Evolutionary conservation across 2,113 vertebrate species (phyloP).

Genomic region (Chionis minor): DNA sequence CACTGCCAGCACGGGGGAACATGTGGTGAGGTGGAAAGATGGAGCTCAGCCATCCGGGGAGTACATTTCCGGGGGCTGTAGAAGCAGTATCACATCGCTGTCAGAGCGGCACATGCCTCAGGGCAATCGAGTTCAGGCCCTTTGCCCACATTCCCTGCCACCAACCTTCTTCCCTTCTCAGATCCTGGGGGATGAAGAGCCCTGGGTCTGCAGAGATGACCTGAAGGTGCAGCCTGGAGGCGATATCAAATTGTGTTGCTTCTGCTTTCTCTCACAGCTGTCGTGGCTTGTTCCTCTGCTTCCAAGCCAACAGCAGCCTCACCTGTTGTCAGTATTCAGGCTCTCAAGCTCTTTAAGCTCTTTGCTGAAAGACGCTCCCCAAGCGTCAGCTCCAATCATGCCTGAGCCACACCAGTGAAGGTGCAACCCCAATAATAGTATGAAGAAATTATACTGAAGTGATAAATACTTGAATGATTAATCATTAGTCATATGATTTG

Average conservation of each 20-base stretch:
- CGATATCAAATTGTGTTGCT: neutral
- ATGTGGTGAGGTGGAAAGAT: neutral
- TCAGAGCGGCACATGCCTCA: neutral
- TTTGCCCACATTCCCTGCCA: neutral
- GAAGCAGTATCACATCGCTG: neutral
- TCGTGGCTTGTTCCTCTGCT: neutral
- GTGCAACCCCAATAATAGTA: neutral
- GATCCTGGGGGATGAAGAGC: neutral
- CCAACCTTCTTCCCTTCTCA: neutral
- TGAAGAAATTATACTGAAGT: constrained; percentile 7
- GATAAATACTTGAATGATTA: constrained; percentile 29
- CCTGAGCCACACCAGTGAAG: neutral
- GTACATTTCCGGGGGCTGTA: neutral
- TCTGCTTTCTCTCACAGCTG: constrained; percentile 44
- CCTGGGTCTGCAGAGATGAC: neutral
- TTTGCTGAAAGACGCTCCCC: constrained; percentile 45
- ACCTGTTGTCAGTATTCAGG: constrained; percentile 44
- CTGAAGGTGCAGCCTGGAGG: neutral
- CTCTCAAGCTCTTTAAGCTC: constrained; percentile 26
- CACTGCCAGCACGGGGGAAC: neutral
- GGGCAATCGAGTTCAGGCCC: neutral
- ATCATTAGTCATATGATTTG: neutral
- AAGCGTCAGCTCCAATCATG: neutral
- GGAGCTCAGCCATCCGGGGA: neutral
- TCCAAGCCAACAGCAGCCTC: neutral